Base-by-base conservation (phyloP, 2,797 vertebrate species). In the Pseudomugil tenellus region DNA sequence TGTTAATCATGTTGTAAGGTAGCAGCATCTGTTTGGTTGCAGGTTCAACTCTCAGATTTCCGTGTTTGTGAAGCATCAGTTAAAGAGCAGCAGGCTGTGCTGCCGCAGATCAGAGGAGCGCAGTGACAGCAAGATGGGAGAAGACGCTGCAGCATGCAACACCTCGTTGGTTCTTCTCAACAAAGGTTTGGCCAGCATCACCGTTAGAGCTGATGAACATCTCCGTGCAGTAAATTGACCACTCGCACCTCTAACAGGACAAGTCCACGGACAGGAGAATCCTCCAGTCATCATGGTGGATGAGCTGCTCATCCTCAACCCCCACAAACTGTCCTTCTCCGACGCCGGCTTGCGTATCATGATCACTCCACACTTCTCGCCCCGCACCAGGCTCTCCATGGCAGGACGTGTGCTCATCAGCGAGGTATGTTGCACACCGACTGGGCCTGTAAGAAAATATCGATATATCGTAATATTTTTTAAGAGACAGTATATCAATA, bases 321-420 rank as follows among this genome's bases (percentile, higher is more conserved):
- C 94, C 31, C 94, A 94, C 84, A 92, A 94, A 55, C 90, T 95
- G 61, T 93, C 93, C 57, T 95, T 95, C 82, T 92, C 94, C 0
- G 94, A 95, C 54, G 94, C 93, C 0, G 89, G 94, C 41, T 85
- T 95, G 56, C 91, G 94, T 1, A 84, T 95, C 74, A 95, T 95
- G 94, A 95, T 95, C 79, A 94, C 92, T 0, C 92, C 92, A 0
- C 94, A 95, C 87, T 95, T 95, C 87, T 94, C 94, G 21, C 94
- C 94, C 0, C 91, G 94, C 51, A 95, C 94, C 43, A 87, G 94
- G 52, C 94, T 95, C 74, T 87, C 90, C 74, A 95, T 95, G 94
- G 94, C 94, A 0, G 92, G 93, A 57, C 93, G 94, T 5, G 70
- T 95, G 87, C 81, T 95, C 82, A 95, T 95, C 90, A 94, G 94